Conservation (phyloP, 1,140 invertebrate species). For the Brachionus rubens region DNA sequence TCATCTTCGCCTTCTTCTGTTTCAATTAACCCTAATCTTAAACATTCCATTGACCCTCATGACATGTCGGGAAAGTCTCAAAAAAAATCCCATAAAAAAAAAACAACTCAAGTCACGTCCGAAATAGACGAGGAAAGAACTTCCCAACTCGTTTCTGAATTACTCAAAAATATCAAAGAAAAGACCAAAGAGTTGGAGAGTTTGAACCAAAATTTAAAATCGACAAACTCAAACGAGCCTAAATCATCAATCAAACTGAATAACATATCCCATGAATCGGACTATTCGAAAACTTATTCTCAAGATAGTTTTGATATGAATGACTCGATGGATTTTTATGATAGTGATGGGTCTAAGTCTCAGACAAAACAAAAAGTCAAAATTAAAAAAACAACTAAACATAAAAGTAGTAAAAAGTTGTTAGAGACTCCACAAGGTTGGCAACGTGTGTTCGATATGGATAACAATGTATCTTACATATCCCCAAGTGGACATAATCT, state of each 20-base stretch:
- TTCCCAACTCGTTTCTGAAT: constrained; percentile 40
- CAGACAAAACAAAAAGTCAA: not conserved
- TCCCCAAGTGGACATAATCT: not conserved
- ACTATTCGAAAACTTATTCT: not conserved
- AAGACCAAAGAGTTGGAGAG: constrained; percentile 42
- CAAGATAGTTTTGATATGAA: not conserved
- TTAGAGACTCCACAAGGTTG: not conserved
- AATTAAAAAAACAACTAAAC: not conserved
- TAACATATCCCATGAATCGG: not conserved
- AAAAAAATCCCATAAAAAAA: constrained; percentile 39
- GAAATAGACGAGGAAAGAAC: constrained; percentile 44
- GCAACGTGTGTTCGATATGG: not conserved
- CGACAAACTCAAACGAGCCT: not conserved
- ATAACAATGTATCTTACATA: constrained; percentile 12
- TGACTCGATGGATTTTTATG: not conserved
- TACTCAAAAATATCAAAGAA: constrained; percentile 43
- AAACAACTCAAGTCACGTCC: constrained; percentile 14
- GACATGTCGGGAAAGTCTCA: not conserved
- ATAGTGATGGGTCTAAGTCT: not conserved
- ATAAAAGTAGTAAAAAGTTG: not conserved
- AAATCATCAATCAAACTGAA: not conserved
- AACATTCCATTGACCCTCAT: not conserved
- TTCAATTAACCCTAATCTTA: not conserved
- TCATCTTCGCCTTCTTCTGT: not conserved
- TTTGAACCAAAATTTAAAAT: constrained; percentile 44